Evolutionary conservation across 1,140 invertebrate species (phyloP).

Genomic region (Drosophila quadrilineata): DNA sequence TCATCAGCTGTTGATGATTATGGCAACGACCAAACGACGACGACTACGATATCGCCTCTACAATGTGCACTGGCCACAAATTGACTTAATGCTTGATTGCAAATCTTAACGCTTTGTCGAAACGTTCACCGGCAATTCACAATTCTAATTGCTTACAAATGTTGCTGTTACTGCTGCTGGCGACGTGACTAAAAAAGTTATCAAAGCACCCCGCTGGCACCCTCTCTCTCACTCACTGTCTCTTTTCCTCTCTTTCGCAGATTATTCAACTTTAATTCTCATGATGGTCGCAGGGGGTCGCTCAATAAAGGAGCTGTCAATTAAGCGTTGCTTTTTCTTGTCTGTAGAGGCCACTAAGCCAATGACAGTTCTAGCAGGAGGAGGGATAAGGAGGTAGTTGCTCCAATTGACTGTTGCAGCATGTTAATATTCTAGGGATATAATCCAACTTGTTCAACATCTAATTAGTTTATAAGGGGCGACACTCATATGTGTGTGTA

Average conservation of each 20-base stretch:
- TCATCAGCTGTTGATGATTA: conserved; percentile 29
- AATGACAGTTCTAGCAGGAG: conserved; percentile 1
- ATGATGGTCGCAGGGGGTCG: neutral
- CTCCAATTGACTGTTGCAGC: conserved; percentile 38
- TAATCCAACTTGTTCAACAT: conserved; percentile 24
- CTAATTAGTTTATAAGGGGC: conserved; percentile 48
- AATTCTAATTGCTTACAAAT: conserved; percentile 74
- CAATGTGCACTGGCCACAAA: conserved; percentile 55
- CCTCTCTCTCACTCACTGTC: neutral
- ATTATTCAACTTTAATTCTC: too few relatives aligned
- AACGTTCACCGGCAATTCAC: conserved; percentile 53
- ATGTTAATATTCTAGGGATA: conserved; percentile 21
- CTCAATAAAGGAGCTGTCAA: conserved; percentile 33
- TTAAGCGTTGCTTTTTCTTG: conserved; percentile 40
- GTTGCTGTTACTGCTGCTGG: conserved; percentile 21
- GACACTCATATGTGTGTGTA: too few relatives aligned
- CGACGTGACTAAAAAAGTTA: conserved; percentile 45
- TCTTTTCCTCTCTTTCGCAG: neutral
- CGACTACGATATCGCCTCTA: too few relatives aligned
- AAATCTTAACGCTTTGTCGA: conserved; percentile 71
- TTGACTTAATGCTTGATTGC: conserved; percentile 74
- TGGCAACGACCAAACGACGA: conserved; percentile 41
- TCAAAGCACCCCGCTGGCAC: neutral
- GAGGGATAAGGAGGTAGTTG: neutral
- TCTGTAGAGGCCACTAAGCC: conserved; percentile 11